These are phyloP conservation scores for Zeugodacus cucurbitae DNA, from an alignment of 1,140 invertebrate genomes.

Conservation along the genomic window DNA sequence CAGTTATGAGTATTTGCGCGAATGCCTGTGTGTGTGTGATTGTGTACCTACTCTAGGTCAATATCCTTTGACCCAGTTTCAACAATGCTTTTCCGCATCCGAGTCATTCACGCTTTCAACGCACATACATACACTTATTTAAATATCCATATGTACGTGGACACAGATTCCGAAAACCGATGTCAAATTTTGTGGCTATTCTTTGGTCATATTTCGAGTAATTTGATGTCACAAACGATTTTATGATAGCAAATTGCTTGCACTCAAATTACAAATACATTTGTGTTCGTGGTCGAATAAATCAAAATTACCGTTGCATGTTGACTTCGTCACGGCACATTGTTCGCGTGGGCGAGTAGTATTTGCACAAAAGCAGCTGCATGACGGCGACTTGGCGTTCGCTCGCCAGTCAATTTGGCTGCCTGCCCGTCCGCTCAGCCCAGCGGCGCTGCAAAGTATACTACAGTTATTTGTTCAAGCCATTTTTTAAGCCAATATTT, in stretches of 20 bases:
- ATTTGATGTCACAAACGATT: constrained; percentile 5
- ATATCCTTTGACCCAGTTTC: constrained; percentile 29
- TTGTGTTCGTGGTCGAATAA: neutral
- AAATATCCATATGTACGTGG: neutral
- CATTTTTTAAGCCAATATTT: neutral
- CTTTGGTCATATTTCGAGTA: neutral
- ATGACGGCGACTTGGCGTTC: neutral
- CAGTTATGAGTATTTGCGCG: neutral
- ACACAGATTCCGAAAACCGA: neutral
- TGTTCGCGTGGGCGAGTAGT: neutral
- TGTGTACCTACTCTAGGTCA: constrained; percentile 34
- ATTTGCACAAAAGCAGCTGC: constrained; percentile 16
- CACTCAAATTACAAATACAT: neutral
- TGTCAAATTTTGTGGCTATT: constrained; percentile 17
- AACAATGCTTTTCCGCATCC: neutral
- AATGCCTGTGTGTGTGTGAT: neutral
- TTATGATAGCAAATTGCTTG: neutral
- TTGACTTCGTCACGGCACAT: neutral
- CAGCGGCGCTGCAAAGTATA: neutral
- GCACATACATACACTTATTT: neutral
- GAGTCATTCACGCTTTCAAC: neutral
- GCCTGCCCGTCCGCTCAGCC: neutral
- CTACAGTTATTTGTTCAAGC: neutral
- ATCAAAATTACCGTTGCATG: constrained; percentile 19
- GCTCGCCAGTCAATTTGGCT: constrained; percentile 17